Evolutionary conservation across 2,113 vertebrate genomes (phyloP).

Genomic region (Ondatra zibethicus): DNA sequence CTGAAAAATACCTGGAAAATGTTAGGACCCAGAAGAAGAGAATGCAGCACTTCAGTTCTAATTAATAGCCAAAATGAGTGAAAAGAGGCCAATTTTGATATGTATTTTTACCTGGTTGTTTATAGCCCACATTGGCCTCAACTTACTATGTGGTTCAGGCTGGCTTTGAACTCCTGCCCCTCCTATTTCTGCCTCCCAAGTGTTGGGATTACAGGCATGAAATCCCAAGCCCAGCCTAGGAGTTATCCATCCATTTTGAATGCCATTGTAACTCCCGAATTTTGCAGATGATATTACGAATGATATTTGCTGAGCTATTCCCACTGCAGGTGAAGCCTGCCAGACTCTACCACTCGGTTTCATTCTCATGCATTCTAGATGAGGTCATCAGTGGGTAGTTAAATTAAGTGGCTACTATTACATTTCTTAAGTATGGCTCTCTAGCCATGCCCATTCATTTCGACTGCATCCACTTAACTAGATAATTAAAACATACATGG

Average conservation of each 20-base stretch:
- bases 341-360: neutral
- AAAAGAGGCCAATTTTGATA: constrained; percentile 30
- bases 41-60: neutral
- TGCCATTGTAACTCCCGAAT: neutral
- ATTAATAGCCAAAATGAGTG: neutral
- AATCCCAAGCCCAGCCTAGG: neutral
- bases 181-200: neutral
- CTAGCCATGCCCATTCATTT: constrained; percentile 71
- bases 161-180: neutral
- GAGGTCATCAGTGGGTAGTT: constrained; percentile 74
- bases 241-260: neutral
- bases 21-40: neutral
- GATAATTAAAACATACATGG: constrained; percentile 68
- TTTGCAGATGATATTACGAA: neutral
- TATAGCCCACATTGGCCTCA: neutral
- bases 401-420: constrained; percentile 76
- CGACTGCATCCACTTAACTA: constrained; percentile 54
- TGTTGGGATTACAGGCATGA: neutral
- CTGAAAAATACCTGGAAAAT: constrained; percentile 10
- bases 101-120: neutral
- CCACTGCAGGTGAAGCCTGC: neutral
- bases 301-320: constrained; percentile 8
- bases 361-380: constrained; percentile 64
- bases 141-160: neutral
- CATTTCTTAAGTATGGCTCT: constrained; percentile 62